Conservation (phyloP, 2,113 vertebrate species). For the Vireo altiloquus region DNA sequence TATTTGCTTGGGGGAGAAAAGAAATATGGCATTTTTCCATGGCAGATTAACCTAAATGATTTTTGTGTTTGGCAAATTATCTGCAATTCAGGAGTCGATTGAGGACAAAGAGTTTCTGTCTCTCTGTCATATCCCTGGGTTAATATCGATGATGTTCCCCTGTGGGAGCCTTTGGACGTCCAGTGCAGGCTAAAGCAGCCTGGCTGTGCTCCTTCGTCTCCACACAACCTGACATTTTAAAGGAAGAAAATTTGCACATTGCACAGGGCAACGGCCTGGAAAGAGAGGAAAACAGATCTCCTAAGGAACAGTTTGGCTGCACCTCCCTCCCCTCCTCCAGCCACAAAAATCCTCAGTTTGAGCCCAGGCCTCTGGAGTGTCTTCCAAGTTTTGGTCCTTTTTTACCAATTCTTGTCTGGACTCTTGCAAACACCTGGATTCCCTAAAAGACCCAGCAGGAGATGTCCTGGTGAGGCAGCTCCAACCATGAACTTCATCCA, state of each 20-base stretch:
- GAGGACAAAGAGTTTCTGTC: neutral
- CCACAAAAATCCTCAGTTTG: neutral
- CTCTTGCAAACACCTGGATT: neutral
- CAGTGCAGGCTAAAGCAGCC: neutral
- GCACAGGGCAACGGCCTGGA: neutral
- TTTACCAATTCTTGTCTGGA: neutral
- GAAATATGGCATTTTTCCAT: neutral
- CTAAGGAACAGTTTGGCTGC: neutral
- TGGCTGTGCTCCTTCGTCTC: neutral
- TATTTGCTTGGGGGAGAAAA: neutral
- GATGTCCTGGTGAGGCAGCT: neutral
- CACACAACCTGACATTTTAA: neutral
- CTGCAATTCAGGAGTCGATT: neutral
- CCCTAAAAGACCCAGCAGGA: neutral
- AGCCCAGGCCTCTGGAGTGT: neutral
- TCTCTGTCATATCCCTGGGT: neutral
- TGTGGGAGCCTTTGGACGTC: neutral
- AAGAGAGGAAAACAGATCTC: neutral
- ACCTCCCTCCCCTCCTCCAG: neutral
- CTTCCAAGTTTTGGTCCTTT: neutral
- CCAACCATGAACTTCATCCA: neutral
- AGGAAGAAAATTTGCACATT: neutral
- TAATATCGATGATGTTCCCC: neutral
- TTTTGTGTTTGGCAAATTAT: neutral
- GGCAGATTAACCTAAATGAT: neutral